Conservation (phyloP, 2,113 vertebrate species). For the Steatornis caripensis region DNA sequence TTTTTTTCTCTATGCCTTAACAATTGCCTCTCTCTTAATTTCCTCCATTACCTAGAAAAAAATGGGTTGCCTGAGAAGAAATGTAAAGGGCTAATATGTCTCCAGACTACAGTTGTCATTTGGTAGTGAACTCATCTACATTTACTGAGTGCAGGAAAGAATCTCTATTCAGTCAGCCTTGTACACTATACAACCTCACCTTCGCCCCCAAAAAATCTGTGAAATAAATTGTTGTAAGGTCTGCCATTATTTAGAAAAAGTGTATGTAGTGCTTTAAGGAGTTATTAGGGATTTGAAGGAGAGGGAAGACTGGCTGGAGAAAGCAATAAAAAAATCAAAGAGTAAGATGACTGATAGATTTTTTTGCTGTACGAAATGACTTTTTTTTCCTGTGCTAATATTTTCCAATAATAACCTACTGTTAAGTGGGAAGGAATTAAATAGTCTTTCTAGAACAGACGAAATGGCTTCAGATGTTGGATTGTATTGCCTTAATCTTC, state of each 20-base stretch:
- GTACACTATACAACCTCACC: neutral
- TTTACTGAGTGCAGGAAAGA: neutral
- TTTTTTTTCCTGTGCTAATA: neutral
- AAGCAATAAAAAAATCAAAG: neutral
- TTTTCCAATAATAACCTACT: neutral
- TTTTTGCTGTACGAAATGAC: neutral
- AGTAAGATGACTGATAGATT: neutral
- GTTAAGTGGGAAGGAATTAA: neutral
- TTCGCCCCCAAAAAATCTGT: neutral
- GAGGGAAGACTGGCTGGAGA: neutral
- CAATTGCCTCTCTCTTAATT: neutral
- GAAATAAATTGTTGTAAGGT: neutral
- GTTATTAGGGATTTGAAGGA: neutral
- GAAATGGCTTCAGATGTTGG: neutral
- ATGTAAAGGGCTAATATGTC: neutral
- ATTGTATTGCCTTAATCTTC: neutral
- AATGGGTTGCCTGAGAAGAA: neutral
- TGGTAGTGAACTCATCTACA: neutral
- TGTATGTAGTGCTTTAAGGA: neutral
- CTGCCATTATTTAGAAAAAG: neutral
- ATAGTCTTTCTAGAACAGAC: neutral
- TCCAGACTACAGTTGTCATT: neutral
- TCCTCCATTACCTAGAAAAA: neutral
- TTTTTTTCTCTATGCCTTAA: neutral
- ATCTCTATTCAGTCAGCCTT: neutral